Base-by-base conservation (phyloP, 2,888 invertebrate genomes). In the Notodonta ziczac region DNA sequence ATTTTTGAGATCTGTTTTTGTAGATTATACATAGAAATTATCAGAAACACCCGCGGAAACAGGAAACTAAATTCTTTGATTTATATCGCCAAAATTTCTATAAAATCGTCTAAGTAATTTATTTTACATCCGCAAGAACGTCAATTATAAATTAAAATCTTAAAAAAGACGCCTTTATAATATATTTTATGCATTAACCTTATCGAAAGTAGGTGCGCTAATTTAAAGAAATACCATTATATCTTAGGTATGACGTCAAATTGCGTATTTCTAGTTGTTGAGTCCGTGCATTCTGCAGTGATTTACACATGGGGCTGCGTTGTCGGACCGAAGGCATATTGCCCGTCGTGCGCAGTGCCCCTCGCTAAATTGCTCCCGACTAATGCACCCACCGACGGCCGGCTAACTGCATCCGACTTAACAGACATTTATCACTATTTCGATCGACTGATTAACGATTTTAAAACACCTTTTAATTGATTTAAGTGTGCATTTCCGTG, bases 291-390 rank as follows among this genome's bases (percentile, higher is more conserved):
- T 76, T 67, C 58, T 59, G 51, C 51, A 65, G 72, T 85, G 84
- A 86, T 86, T 84, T 83, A 83, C 77, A 73, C 74, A 70, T 73
- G 66, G 69, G 73, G 70, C 71, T 69, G 72, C 73, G 74, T 71
- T 72, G 73, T 63, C 60, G 66, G 66, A 39, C 62, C 66, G 63
- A 70, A 70, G 77, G 72, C 80, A 80, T 77, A 81, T 77, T 76
- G 83, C 80, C 79, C 71, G 82, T 84, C 84, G 78, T 69, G 78
- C 75, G 67, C 86, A 83, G 73, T 76, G 57, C 62, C 52, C 14
- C 54, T 68, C 67, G 69, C 76, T 83, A 83, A 82, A 85, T 84
- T 80, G 81, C 66, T 72, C 69, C 77, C 78, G 80, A 86, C 81
- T 81, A 81, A 82, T 83, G 80, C 71, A 58, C 62, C 57, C 71